A percentile compares a stretch with the other conserved stretches of the same genome.
These are phyloP conservation scores for Campoletis raptor DNA, from an alignment of 2,888 invertebrate species.

Conservation along the genomic window DNA sequence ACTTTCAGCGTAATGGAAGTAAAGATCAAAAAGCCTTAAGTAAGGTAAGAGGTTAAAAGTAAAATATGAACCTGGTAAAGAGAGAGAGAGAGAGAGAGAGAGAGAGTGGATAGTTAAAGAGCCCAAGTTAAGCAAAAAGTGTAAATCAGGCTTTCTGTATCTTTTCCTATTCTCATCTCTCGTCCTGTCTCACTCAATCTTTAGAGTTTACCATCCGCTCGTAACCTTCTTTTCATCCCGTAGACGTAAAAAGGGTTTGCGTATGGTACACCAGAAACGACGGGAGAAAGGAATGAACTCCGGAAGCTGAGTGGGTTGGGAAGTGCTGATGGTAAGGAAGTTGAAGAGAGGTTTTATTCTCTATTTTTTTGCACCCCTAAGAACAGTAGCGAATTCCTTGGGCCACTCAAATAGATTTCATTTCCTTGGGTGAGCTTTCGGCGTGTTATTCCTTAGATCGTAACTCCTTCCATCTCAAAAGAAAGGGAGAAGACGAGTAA, in stretches of 20 bases:
- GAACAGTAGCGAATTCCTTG: slow-evolving; percentile 44
- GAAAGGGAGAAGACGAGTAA: background rate
- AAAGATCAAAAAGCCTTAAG: background rate
- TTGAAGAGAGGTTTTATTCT: slow-evolving; percentile 56
- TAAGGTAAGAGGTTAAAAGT: slow-evolving; percentile 62
- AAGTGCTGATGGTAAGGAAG: slow-evolving; percentile 63
- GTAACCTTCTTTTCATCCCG: slow-evolving; percentile 26
- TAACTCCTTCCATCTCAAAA: slow-evolving; percentile 60
- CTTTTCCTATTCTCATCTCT: slow-evolving; percentile 48
- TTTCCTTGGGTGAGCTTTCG: slow-evolving; percentile 71
- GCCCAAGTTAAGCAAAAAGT: slow-evolving; percentile 71
- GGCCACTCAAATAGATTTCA: slow-evolving; percentile 76
- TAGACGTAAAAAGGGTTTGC: slow-evolving; percentile 59
- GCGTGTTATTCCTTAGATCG: slow-evolving; percentile 72
- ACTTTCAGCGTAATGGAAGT: background rate
- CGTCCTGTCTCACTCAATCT: slow-evolving; percentile 38
- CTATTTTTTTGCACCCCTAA: slow-evolving; percentile 2
- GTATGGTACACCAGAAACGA: slow-evolving; percentile 39
- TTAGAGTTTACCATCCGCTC: slow-evolving; percentile 69
- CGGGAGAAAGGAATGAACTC: slow-evolving; percentile 47
- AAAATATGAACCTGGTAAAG: slow-evolving; percentile 67
- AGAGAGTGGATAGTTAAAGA: slow-evolving; percentile 63
- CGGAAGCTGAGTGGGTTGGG: slow-evolving; percentile 54
- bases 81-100: background rate
- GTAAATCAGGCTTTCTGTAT: slow-evolving; percentile 51